These are phyloP conservation scores for Julus scanicus DNA, from an alignment of 2,888 invertebrate species.

Conservation along the genomic window DNA sequence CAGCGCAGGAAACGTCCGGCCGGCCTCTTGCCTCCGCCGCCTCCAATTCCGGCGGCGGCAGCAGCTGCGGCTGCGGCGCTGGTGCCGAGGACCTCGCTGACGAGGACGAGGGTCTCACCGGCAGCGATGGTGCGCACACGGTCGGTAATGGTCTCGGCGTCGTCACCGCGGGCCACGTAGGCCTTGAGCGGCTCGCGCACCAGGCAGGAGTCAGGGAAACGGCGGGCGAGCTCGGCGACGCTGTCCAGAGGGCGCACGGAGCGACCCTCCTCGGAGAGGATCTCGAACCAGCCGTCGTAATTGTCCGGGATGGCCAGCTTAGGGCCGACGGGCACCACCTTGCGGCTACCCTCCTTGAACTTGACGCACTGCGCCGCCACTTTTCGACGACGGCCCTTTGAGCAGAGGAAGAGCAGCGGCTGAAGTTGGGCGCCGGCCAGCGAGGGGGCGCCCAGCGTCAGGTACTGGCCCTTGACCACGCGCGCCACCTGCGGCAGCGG, in stretches of 20 bases:
- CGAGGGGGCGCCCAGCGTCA: slow-evolving; percentile 88
- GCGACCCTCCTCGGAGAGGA: slow-evolving; percentile 92
- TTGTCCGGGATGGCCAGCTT: slow-evolving; percentile 89
- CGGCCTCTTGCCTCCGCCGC: not conserved
- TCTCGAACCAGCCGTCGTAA: slow-evolving; percentile 92
- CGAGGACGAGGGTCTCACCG: slow-evolving; percentile 84
- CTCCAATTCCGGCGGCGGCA: slow-evolving; percentile 68
- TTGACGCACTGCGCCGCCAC: slow-evolving; percentile 78
- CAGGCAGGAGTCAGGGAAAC: slow-evolving; percentile 72
- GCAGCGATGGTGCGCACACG: slow-evolving; percentile 77
- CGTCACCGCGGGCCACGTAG: slow-evolving; percentile 66
- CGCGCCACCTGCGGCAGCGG: slow-evolving; percentile 84
- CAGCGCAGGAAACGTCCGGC: slow-evolving; percentile 80
- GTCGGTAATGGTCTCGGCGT: slow-evolving; percentile 62
- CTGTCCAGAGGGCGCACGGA: slow-evolving; percentile 90
- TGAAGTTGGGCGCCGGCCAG: slow-evolving; percentile 86
- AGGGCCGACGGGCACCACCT: slow-evolving; percentile 80
- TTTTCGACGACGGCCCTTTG: slow-evolving; percentile 85
- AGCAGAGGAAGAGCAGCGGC: slow-evolving; percentile 85
- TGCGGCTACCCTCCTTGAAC: slow-evolving; percentile 77
- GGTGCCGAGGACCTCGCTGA: slow-evolving; percentile 71
- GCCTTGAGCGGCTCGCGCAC: slow-evolving; percentile 83
- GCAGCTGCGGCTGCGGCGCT: slow-evolving; percentile 63
- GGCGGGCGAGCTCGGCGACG: slow-evolving; percentile 79
- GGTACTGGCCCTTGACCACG: slow-evolving; percentile 93